A percentile compares a stretch with the other conserved stretches of the same genome.
These are phyloP conservation scores for Dascillus cervinus DNA, from an alignment of 2,888 invertebrate species.

Conservation along the genomic window DNA sequence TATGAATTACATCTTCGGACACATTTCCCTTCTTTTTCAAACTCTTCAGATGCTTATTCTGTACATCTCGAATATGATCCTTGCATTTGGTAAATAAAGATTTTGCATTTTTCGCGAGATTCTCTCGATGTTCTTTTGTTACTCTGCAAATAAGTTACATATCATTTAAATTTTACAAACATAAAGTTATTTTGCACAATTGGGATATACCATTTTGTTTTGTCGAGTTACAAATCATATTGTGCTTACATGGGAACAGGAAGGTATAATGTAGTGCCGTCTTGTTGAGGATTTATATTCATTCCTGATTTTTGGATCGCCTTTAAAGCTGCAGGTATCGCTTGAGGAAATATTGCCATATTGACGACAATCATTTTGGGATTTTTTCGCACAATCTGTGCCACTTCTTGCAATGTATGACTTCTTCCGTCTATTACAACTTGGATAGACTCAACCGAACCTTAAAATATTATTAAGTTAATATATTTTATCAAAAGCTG, in stretches of 20 bases:
- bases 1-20: constrained; percentile 62
- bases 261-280: constrained; percentile 82
- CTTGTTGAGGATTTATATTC: constrained; percentile 91
- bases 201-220: too few relatives aligned
- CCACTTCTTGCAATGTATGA: constrained; percentile 79
- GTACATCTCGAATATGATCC: constrained; percentile 66
- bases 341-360: constrained; percentile 78
- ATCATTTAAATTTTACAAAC: constrained; percentile 3
- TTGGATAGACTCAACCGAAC: constrained; percentile 69
- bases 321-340: constrained; percentile 68
- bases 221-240: too few relatives aligned
- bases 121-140: constrained; percentile 88
- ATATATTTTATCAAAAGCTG: not conserved
- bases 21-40: constrained; percentile 62
- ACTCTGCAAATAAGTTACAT: constrained; percentile 44
- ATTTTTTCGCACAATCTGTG: constrained; percentile 79
- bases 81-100: constrained; percentile 69
- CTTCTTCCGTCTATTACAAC: constrained; percentile 72
- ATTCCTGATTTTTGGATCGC: constrained; percentile 75
- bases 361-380: constrained; percentile 81
- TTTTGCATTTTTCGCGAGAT: constrained; percentile 82
- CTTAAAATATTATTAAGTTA: constrained; percentile 31
- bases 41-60: constrained; percentile 63
- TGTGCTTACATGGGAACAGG: constrained; percentile 75
- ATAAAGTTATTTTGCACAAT: constrained; percentile 2